phyloP scores from a whole-genome alignment of 2,113 vertebrate genomes.

The Hippocampus barbouri region DNA sequence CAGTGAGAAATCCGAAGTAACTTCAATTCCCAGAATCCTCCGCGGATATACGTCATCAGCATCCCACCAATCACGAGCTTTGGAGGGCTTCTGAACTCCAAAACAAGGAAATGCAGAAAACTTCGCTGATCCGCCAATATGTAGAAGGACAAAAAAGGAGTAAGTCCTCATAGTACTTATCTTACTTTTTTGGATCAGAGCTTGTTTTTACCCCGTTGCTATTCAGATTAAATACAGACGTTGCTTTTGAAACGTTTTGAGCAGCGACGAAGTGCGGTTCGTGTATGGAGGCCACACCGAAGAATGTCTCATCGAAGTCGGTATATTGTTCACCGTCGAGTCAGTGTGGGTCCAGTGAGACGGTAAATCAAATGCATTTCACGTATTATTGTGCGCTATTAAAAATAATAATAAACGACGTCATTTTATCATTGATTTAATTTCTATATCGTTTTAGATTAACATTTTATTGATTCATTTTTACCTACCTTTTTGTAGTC shows the following conservation, averaged over 20 bases:
- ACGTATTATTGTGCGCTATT: neutral
- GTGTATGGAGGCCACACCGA: constrained; percentile 68
- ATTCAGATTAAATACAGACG: no score
- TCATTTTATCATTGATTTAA: no score
- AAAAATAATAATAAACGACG: no score
- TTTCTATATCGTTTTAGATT: no score
- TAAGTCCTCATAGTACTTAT: no score
- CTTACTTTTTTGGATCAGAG: neutral
- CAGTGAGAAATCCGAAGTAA: neutral
- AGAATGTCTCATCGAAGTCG: constrained; percentile 34
- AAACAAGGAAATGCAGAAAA: constrained; percentile 43
- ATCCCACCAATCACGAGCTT: constrained; percentile 43
- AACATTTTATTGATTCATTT: no score
- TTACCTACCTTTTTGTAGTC: no score
- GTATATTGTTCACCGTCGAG: constrained; percentile 46
- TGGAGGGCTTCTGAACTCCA: constrained; percentile 27
- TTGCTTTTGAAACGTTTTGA: neutral
- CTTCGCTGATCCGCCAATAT: fast-evolving
- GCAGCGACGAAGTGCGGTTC: neutral
- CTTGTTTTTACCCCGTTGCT: neutral
- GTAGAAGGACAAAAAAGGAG: neutral
- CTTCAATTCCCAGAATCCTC: constrained; percentile 47
- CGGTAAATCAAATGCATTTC: constrained; percentile 28
- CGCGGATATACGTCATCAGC: neutral
- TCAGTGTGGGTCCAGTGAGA: constrained; percentile 30